Percentiles rank a stretch among this genome's conserved stretches.
Conservation (phyloP, 2,113 vertebrate genomes). For the Misgurnus anguillicaudatus region DNA sequence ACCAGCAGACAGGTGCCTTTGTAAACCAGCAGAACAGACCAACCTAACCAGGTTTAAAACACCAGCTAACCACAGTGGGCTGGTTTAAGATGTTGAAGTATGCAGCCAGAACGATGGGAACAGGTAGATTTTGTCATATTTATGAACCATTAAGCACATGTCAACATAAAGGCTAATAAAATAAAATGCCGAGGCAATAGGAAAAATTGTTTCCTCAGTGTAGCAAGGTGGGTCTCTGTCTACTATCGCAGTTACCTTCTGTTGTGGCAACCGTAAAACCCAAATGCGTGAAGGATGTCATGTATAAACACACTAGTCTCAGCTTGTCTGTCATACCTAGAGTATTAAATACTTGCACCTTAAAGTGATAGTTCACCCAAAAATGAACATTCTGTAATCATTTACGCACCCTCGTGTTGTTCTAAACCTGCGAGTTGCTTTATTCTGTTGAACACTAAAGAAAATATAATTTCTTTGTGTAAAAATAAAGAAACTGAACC, state of each 20-base stretch:
- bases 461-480: too few relatives aligned
- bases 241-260: not conserved
- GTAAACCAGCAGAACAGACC: too few relatives aligned
- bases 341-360: not conserved
- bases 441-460: too few relatives aligned
- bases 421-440: too few relatives aligned
- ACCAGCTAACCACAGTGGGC: too few relatives aligned
- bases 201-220: slow-evolving; percentile 3
- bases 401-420: too few relatives aligned
- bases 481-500: too few relatives aligned
- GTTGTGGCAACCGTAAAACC: slow-evolving; percentile 10
- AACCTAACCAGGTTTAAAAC: too few relatives aligned
- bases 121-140: not conserved
- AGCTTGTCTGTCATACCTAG: not conserved
- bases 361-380: not conserved
- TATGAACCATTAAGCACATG: not conserved
- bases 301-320: not conserved
- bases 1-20: too few relatives aligned
- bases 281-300: not conserved
- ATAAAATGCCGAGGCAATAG: not conserved
- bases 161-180: not conserved
- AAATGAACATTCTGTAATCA: too few relatives aligned
- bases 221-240: not conserved
- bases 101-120: not conserved
- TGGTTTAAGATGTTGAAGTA: too few relatives aligned